phyloP scores from a whole-genome alignment of 1,140 invertebrate genomes.

The Zaprionus kolodkinae region DNA sequence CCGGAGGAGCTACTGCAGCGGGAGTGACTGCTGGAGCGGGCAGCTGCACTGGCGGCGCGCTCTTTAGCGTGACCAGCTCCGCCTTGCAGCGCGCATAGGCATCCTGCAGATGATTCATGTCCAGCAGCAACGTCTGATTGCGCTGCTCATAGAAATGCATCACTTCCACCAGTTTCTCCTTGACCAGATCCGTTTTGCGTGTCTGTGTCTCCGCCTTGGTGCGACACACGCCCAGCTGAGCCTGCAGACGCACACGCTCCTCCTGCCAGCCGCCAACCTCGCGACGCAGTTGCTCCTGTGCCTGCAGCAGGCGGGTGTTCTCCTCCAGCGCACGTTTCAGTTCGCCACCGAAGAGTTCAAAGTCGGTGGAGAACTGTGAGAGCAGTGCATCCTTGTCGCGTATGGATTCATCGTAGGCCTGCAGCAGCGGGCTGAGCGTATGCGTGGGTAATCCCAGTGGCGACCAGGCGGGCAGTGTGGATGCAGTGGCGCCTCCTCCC shows the following conservation, averaged over 20 bases:
- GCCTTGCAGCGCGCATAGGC: conserved; percentile 85
- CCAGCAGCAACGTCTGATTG: conserved; percentile 86
- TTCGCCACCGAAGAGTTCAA: conserved; percentile 87
- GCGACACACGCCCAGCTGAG: conserved; percentile 76
- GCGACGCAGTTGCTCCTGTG: conserved; percentile 85
- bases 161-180: conserved; percentile 87
- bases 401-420: conserved; percentile 89
- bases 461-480: conserved; percentile 33
- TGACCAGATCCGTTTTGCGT: conserved; percentile 85
- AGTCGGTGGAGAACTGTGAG: conserved; percentile 86
- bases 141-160: conserved; percentile 87
- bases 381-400: conserved; percentile 88
- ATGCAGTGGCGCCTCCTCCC: conserved; percentile 17
- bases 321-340: conserved; percentile 87
- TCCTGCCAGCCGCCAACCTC: conserved; percentile 85
- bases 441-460: conserved; percentile 50
- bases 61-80: conserved; percentile 86
- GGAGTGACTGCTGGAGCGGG: conserved; percentile 68
- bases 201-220: conserved; percentile 78
- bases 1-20: conserved; percentile 71
- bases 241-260: conserved; percentile 73
- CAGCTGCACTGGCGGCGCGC: conserved; percentile 26
- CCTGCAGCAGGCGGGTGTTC: conserved; percentile 87
- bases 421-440: conserved; percentile 86
- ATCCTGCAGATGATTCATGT: conserved; percentile 86